Percentiles rank a stretch among this genome's conserved stretches.
Conservation (phyloP, 1,140 invertebrate species). For the Orius insidiosus region DNA sequence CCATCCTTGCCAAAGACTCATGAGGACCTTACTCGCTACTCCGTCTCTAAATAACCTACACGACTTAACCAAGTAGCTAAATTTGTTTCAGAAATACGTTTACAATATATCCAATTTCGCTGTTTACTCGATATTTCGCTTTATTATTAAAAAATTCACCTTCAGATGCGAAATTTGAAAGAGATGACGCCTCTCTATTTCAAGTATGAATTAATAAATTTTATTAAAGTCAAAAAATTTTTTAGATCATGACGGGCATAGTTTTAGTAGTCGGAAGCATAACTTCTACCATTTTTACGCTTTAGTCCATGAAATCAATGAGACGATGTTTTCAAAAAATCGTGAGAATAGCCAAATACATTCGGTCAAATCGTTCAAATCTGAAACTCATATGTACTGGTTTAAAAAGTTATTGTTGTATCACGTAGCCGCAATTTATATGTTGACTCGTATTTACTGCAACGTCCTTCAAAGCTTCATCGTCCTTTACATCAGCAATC, state of each 20-base stretch:
- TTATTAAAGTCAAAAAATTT: no score
- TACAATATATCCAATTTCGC: constrained; percentile 51
- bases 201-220: constrained; percentile 2
- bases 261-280: neutral
- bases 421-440: no score
- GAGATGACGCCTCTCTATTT: neutral
- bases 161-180: neutral
- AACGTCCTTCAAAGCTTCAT: no score
- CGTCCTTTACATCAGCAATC: no score
- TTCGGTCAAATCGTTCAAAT: neutral
- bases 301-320: neutral
- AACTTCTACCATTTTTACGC: neutral
- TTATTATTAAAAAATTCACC: no score
- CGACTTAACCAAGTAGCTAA: no score
- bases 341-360: neutral
- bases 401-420: no score
- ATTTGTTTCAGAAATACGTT: constrained; percentile 53
- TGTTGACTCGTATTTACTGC: no score
- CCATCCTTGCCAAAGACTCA: no score
- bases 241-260: neutral
- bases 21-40: no score
- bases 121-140: constrained; percentile 44
- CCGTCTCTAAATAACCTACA: no score
- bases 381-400: no score
- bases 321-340: neutral